Base-by-base conservation (phyloP, 2,113 vertebrate species). In the Sylvilagus bachmani region DNA sequence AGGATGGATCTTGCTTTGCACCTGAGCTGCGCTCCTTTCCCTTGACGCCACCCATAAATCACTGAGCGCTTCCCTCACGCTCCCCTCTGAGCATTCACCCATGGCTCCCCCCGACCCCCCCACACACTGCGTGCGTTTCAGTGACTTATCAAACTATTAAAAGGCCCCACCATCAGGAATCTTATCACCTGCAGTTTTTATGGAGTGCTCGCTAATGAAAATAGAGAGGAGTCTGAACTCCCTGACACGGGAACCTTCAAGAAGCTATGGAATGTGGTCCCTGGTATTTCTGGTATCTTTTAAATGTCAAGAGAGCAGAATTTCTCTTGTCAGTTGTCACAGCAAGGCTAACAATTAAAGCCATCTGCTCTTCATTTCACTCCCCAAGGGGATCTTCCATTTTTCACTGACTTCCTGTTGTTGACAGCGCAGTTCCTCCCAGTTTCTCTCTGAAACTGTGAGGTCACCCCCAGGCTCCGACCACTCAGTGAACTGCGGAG, bases 381-480 rank as follows among this genome's bases (percentile, higher is more conserved):
- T 98, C 98, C 98, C 97, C 98, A 97, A 97, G 96, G 98, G 98
- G 95, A 97, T 94, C 67, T 90, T 97, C 98, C 98, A 92, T 98
- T 98, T 98, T 98, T 98, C 98, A 99, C 97, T 98, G 96, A 98
- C 98, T 99, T 99, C 99, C 99, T 99, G 98, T 98, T 96, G 97
- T 97, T 99, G 99, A 99, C 98, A 99, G 98, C 97, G 97, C 93
- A 98, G 98, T 98, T 99, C 98, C 98, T 98, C 98, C 98, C 97
- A 81, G 96, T 97, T 98, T 98, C 98, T 98, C 98, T 97, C 98
- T 97, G 94, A 95, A 97, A 96, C 90, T 94, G 95, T 97, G 97
- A 95, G 95, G 81, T 95, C 90, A 95, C 90, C 87, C 38, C 9
- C 44, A 70, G 85, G 75, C 90, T 85, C 53, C 90, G 77, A 38